These are phyloP conservation scores for Sus scrofa DNA, from an alignment of 2,113 vertebrate species.

Conservation along the genomic window DNA sequence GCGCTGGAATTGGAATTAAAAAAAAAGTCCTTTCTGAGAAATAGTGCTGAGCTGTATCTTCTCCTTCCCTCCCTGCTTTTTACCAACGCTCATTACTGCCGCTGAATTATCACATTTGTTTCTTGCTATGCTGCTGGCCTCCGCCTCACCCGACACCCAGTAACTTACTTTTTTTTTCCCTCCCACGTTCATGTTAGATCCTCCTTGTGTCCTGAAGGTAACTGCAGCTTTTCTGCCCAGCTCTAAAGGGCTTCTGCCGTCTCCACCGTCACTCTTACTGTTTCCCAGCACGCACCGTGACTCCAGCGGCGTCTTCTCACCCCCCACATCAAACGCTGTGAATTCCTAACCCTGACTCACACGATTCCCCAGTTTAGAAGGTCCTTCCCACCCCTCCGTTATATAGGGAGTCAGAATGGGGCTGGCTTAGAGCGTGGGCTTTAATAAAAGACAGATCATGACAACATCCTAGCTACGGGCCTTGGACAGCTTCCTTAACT, in stretches of 20 bases:
- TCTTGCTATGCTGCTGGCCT: not conserved
- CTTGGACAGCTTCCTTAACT: not conserved
- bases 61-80: not conserved
- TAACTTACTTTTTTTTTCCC: not conserved
- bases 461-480: not conserved
- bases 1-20: not conserved
- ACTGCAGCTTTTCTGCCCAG: not conserved
- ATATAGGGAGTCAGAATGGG: not conserved
- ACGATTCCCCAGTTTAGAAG: not conserved
- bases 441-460: not conserved
- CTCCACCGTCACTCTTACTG: not conserved
- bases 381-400: too few relatives aligned
- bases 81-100: not conserved
- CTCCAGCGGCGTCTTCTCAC: not conserved
- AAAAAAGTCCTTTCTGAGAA: not conserved
- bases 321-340: not conserved
- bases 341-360: not conserved
- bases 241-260: not conserved
- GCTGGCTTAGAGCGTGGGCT: not conserved
- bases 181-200: not conserved
- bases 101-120: not conserved
- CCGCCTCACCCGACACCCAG: not conserved
- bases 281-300: not conserved
- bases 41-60: not conserved
- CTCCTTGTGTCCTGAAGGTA: not conserved